Conservation (phyloP, 1,140 invertebrate genomes). For the Apolygus lucorum region DNA sequence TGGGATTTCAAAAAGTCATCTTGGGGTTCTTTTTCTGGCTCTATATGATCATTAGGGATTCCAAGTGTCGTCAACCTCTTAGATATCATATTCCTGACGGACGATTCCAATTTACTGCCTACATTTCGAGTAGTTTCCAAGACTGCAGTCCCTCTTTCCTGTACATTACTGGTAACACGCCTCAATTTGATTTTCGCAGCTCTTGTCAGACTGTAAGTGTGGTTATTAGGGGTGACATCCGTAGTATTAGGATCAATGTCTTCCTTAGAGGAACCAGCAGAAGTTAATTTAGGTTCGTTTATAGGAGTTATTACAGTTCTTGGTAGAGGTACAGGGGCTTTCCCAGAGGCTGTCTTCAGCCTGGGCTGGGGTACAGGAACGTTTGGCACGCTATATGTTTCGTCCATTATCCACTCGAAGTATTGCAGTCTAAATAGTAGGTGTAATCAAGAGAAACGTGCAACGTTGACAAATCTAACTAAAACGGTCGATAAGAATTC, state of each 20-base stretch:
- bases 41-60: conserved; percentile 9
- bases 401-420: no score
- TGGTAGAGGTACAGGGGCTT: conserved; percentile 12
- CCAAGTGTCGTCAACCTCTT: conserved; percentile 26
- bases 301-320: background rate
- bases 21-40: conserved; percentile 17
- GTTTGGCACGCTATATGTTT: no score
- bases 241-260: background rate
- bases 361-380: conserved; percentile 1
- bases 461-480: no score
- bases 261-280: background rate
- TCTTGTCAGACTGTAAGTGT: conserved; percentile 3
- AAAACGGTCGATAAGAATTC: no score
- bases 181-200: background rate
- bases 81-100: conserved; percentile 30
- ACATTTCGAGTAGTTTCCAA: conserved; percentile 35
- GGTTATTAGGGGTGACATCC: background rate
- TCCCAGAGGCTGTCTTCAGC: background rate
- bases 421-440: no score
- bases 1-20: conserved; percentile 36
- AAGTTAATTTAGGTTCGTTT: background rate
- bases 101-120: conserved; percentile 32
- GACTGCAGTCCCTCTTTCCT: conserved; percentile 32
- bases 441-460: no score
- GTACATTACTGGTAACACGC: conserved; percentile 30